phyloP scores from a whole-genome alignment of 2,888 invertebrate species.

The Eristalis tenax region DNA sequence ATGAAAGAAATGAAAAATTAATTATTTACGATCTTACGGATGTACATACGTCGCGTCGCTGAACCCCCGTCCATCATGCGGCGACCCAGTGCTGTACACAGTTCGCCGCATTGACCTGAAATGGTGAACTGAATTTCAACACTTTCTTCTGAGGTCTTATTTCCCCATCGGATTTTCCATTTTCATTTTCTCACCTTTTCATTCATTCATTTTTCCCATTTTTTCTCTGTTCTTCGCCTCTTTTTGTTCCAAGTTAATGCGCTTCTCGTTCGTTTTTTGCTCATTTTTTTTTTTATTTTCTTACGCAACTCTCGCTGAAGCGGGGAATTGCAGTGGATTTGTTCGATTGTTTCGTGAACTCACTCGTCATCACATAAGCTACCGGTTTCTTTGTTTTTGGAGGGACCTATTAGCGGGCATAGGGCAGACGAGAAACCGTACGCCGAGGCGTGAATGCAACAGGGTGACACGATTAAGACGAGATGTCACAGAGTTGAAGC shows the following conservation, averaged over 20 bases:
- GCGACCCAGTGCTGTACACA: constrained; percentile 22
- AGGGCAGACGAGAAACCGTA: neutral
- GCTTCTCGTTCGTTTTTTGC: neutral
- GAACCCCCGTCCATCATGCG: constrained; percentile 13
- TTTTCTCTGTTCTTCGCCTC: no score
- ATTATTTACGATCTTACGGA: constrained; percentile 46
- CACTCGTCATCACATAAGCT: neutral
- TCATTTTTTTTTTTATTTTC: neutral
- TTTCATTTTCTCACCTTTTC: constrained; percentile 44
- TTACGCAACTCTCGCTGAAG: constrained; percentile 35
- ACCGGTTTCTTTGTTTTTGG: neutral
- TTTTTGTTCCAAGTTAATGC: constrained; percentile 1
- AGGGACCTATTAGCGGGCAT: no score
- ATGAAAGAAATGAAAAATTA: neutral
- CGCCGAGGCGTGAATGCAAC: neutral
- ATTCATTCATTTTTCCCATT: neutral
- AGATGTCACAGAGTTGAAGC: neutral
- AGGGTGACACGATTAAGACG: neutral
- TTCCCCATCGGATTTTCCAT: constrained; percentile 60
- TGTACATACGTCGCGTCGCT: neutral
- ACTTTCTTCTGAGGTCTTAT: constrained; percentile 69
- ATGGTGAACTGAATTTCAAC: constrained; percentile 71
- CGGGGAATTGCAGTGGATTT: constrained; percentile 8
- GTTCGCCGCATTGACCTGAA: constrained; percentile 67
- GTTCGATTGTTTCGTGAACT: neutral